Evolutionary conservation across 2,888 invertebrate genomes (phyloP), one percentile per base, ranked within the genome.

Genomic region (Hyles lineata): DNA sequence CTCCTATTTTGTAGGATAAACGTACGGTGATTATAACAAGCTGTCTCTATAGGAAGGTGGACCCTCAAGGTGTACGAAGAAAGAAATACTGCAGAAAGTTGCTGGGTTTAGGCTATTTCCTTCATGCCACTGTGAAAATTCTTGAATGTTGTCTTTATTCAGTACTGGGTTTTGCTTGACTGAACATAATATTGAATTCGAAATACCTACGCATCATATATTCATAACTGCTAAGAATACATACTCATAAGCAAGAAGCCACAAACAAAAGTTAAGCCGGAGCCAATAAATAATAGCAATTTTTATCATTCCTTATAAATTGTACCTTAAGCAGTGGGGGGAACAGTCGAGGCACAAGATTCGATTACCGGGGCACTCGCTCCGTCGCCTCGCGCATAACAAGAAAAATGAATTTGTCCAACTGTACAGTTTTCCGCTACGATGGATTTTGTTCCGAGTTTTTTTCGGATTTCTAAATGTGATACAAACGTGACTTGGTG

Each of bases 321-420:
- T 35, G 21, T 1, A 43, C 63, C 63, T 15, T 29, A 29, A 61
- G 29, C 61, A 29, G 35, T 21, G 21, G 63, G n/a, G 55, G 55
- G 72, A 74, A 43, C 63, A 43, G 63, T 63, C 63, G 63, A 63
- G 63, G 63, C 63, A 63, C 63, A 60, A 81, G 83, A 89, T 89
- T 87, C 85, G 87, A 88, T 89, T 87, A 88, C 85, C 70, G 74
- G 59, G 79, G 77, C 83, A 81, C 83, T 85, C 80, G 80, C 83
- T 79, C 79, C 74, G 79, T 75, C 81, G 84, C 80, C 82, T 79
- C 77, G 85, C 79, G 80, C 80, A 83, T 87, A 85, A 89, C 88
- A 87, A 83, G 87, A 85, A 87, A 89, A 89, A 85, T 87, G 86
- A 89, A 88, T 87, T 88, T 85, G 78, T 81, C 80, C 76, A 82